Conservation (phyloP, 2,113 vertebrate species). For the Xyrauchen texanus region DNA sequence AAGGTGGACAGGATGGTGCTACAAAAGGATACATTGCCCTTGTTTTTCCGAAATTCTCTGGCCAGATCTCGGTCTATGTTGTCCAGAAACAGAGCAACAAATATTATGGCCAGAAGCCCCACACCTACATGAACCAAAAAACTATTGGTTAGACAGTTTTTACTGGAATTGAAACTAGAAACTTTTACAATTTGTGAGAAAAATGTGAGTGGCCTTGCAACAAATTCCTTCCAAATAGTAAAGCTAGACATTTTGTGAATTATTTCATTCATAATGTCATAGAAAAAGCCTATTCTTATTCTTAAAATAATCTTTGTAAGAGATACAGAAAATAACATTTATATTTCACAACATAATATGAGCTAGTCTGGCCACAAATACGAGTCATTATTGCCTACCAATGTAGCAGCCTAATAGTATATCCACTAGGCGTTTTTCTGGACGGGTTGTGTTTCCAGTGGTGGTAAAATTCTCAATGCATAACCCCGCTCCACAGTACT, state of each 20-base stretch:
- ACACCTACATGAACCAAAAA: slow-evolving; percentile 73
- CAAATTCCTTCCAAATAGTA: too few relatives aligned
- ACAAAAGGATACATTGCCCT: slow-evolving; percentile 68
- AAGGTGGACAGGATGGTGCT: slow-evolving; percentile 86
- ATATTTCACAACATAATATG: too few relatives aligned
- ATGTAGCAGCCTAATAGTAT: slow-evolving; percentile 89
- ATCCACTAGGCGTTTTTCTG: slow-evolving; percentile 73
- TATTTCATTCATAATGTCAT: too few relatives aligned
- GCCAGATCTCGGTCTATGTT: slow-evolving; percentile 70
- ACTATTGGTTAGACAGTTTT: not conserved
- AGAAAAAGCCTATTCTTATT: too few relatives aligned
- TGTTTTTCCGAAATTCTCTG: slow-evolving; percentile 64
- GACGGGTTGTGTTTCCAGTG: slow-evolving; percentile 62
- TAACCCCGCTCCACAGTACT: slow-evolving; percentile 79
- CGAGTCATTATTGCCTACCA: slow-evolving; percentile 70
- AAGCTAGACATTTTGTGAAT: too few relatives aligned
- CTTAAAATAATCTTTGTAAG: too few relatives aligned
- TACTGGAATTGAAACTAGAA: too few relatives aligned
- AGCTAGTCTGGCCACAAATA: not conserved
- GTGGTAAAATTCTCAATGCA: slow-evolving; percentile 65
- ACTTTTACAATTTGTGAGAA: too few relatives aligned
- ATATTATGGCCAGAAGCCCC: slow-evolving; percentile 84
- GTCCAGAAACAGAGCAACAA: slow-evolving; percentile 83
- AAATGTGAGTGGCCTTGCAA: too few relatives aligned
- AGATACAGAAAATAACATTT: too few relatives aligned